Evolutionary conservation across 2,797 vertebrate species (phyloP).

Genomic region (Helostoma temminkii): DNA sequence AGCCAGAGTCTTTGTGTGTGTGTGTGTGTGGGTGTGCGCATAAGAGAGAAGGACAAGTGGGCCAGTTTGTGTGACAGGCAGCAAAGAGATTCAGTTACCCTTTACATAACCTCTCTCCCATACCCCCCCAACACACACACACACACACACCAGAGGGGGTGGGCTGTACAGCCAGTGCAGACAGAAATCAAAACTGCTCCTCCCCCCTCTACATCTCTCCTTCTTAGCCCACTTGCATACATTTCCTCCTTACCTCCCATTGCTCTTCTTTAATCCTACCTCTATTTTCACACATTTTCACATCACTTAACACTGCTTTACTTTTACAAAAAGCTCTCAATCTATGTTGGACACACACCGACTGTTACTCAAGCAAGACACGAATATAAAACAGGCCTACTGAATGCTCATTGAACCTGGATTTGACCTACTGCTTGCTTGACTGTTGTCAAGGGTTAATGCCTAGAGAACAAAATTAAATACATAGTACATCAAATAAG

Average conservation of each 20-base stretch:
- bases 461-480: too few species aligned
- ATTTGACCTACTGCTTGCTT: slow-evolving; percentile 24
- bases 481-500: neutral
- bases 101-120: slow-evolving; percentile 83
- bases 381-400: neutral
- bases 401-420: slow-evolving; percentile 13
- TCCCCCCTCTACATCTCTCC: slow-evolving; percentile 34
- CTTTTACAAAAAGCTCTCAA: neutral
- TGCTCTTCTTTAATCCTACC: slow-evolving; percentile 13
- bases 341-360: neutral
- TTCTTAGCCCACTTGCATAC: slow-evolving; percentile 35
- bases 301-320: neutral
- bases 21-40: slow-evolving; percentile 17
- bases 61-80: slow-evolving; percentile 62
- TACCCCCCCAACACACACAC: slow-evolving; percentile 60
- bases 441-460: slow-evolving; percentile 10
- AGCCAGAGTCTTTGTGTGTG: slow-evolving; percentile 30
- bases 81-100: slow-evolving; percentile 78
- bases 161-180: slow-evolving; percentile 49
- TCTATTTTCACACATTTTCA: slow-evolving; percentile 27
- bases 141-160: slow-evolving; percentile 63
- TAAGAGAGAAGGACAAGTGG: slow-evolving; percentile 41
- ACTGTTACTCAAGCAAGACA: slow-evolving; percentile 3
- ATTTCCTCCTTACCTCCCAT: neutral
- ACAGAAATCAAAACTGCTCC: slow-evolving; percentile 52